Base-by-base conservation (phyloP, 2,113 vertebrate genomes). In the Corythornis madagascariensis region DNA sequence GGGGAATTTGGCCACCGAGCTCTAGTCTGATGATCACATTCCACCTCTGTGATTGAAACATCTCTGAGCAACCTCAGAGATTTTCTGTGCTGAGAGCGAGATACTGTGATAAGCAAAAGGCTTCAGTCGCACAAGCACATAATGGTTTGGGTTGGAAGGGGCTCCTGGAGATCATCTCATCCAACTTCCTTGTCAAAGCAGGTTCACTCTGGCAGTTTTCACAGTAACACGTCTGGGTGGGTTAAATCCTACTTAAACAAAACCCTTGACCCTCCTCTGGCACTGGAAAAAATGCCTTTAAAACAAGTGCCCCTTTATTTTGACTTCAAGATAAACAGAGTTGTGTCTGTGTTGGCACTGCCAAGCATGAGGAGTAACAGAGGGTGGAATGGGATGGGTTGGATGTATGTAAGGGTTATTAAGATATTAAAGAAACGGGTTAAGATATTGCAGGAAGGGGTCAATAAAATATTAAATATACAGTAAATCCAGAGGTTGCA, bases 41-140 rank as follows among this genome's bases (percentile, higher is more conserved):
- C 83, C 19, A 16, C 31, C 7, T 28, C 38, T 0, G 0, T 9
- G 61, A 20, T 1, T 6, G 53, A 24, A 78, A 31, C 18, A 38
- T 20, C 66, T 55, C 25, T 11, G 31, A 71, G 48, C 55, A 88
- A n/a, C 1, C 48, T 50, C 47, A 4, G 38, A 38, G 43, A 8
- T 72, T 60, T 79, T 69, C 25, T 28, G 4, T n/a, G 16, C 61
- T 48, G 60, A 2, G 18, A 72, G 28, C 13, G 16, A 33, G 35
- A 17, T 57, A 38, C 4, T 16, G 4, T 3, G 4, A 35, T 3
- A 5, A 13, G 17, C 4, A 47, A 16, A 67, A 47, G 38, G 7
- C 11, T 53, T 71, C 5, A 19, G n/a, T 52, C 10, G 14, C 50
- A 52, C 22, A 52, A 14, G 22, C 50, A 24, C 50, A 52, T 24